Evolutionary conservation across 2,888 invertebrate species (phyloP).

Genomic region (Zaprionus bogoriensis): DNA sequence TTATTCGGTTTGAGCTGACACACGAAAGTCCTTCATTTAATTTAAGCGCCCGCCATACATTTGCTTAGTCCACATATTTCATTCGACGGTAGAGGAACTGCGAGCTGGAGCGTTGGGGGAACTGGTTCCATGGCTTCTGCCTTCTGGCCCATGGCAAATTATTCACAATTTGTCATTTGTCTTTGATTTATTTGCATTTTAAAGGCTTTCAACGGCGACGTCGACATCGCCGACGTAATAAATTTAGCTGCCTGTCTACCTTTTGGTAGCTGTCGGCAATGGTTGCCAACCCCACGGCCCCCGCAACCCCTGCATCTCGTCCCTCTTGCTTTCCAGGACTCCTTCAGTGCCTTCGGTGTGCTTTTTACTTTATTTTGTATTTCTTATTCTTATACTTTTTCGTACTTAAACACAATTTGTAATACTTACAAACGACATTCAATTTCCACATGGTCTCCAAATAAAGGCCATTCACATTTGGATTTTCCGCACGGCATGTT

Average conservation of each 20-base stretch:
- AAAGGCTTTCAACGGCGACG: slow-evolving; percentile 74
- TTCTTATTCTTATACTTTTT: slow-evolving; percentile 33
- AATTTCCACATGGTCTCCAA: slow-evolving; percentile 94
- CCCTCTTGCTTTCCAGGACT: slow-evolving; percentile 1
- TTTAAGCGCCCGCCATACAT: slow-evolving; percentile 74
- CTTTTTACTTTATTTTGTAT: slow-evolving; percentile 19
- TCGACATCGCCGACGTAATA: slow-evolving; percentile 70
- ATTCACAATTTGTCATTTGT: slow-evolving; percentile 78
- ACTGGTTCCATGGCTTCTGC: slow-evolving; percentile 27
- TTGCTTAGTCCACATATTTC: slow-evolving; percentile 70
- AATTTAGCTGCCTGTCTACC: slow-evolving; percentile 72
- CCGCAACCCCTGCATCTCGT: no score
- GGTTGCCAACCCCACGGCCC: no score
- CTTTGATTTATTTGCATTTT: slow-evolving; percentile 78
- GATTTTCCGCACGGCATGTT: slow-evolving; percentile 95
- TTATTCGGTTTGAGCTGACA: slow-evolving; percentile 4
- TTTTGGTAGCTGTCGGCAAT: slow-evolving; percentile 70
- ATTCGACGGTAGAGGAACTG: slow-evolving; percentile 11
- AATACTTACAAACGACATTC: slow-evolving; percentile 94
- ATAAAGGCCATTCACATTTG: slow-evolving; percentile 92
- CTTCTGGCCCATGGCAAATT: slow-evolving; percentile 72
- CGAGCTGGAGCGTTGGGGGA: background rate
- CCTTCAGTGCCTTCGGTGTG: background rate
- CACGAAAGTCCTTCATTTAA: slow-evolving; percentile 68
- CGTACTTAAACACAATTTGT: slow-evolving; percentile 75